These are phyloP conservation scores for Sarcophaga peregrina DNA, from an alignment of 1,140 invertebrate genomes.

Conservation along the genomic window DNA sequence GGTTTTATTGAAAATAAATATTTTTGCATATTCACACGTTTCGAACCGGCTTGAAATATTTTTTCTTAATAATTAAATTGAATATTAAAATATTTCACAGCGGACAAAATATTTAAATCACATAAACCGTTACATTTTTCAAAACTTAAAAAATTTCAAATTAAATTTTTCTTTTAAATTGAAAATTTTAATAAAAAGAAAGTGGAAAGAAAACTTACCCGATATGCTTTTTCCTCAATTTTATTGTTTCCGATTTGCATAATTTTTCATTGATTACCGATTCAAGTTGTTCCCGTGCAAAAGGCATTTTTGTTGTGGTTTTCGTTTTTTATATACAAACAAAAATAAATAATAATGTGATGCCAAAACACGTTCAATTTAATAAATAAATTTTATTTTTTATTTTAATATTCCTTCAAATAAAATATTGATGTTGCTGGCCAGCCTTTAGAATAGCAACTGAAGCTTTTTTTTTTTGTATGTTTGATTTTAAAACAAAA, in stretches of 20 bases:
- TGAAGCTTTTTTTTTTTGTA: conserved; percentile 2
- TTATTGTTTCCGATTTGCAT: conserved; percentile 81
- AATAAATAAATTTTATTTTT: background rate
- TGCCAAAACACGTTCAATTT: background rate
- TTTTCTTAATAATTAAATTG: too few species aligned
- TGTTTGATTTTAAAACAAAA: background rate
- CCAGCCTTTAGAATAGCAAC: background rate
- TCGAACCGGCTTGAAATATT: too few species aligned
- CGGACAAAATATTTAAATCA: too few species aligned
- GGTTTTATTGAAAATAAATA: too few species aligned
- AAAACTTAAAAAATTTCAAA: background rate
- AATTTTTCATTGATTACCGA: conserved; percentile 72
- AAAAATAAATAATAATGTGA: background rate
- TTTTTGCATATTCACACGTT: too few species aligned
- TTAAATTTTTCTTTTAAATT: background rate
- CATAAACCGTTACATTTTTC: background rate
- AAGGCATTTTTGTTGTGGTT: conserved; percentile 58
- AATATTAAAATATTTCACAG: too few species aligned
- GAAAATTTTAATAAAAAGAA: background rate
- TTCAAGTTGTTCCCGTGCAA: conserved; percentile 61
- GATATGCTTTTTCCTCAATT: conserved; percentile 80
- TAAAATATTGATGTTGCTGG: background rate
- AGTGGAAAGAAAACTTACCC: conserved; percentile 72
- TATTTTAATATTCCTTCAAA: background rate
- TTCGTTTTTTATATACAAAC: background rate